Base-by-base conservation (phyloP, 2,888 invertebrate genomes). In the Drepana falcataria region DNA sequence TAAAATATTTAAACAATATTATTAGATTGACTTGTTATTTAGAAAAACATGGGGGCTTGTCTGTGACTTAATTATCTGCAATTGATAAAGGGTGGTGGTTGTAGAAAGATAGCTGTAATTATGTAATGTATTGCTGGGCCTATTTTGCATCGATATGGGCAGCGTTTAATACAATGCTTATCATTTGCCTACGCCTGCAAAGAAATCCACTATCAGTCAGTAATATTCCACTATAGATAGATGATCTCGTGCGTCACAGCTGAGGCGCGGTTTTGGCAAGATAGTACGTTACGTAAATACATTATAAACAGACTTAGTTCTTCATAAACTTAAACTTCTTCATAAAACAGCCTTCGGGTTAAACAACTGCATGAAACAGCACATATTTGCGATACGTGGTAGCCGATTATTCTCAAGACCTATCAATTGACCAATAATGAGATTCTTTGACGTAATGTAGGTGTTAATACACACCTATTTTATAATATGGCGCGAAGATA, bases 1-100 rank as follows among this genome's bases (percentile, higher is more conserved):
- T 21, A 21, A 21, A 21, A 21, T 21, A 21, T 21, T 21, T 21
- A 37, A 21, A 49, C 35, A 49, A 44, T 37, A n/a, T 49, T 49
- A 49, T 48, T 7, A 49, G 9, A 44, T 1, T 37, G 4, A 48
- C 4, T 37, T 35, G 49, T 2, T 40, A n/a, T n/a, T 49, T n/a
- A 37, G 6, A 21, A 40, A 51, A 41, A 51, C 33, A 40, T 40
- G 40, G 51, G 60, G 66, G 64, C 64, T 64, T 60, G 64, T 35
- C 66, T 55, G 54, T 53, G 57, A 59, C 59, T 52, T 54, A 35
- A 49, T 53, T 52, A 48, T 53, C 37, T 35, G 35, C 34, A 47
- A 48, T 21, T 5, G 35, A 35, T 48, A 47, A 7, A 7, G 33
- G 34, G 51, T 51, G 40, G 6, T 44, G 44, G 9, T 3, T 44